phyloP scores from a whole-genome alignment of 2,113 vertebrate genomes.

The Genyomyrus donnyi region DNA sequence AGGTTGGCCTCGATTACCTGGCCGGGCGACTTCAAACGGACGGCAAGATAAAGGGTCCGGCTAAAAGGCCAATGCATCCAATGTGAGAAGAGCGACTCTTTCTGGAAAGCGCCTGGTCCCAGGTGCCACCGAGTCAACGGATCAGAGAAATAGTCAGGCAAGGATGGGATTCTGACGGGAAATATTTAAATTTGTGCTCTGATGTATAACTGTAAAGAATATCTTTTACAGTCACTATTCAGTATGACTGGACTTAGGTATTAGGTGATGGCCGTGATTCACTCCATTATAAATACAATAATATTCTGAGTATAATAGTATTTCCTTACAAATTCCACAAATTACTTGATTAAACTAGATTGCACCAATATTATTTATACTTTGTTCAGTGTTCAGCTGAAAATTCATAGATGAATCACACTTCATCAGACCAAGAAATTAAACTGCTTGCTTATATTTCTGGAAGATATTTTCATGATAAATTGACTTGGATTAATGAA shows the following conservation, averaged over 20 bases:
- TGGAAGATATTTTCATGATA: background rate
- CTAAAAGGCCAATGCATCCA: background rate
- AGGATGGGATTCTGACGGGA: conserved; percentile 33
- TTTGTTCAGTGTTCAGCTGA: background rate
- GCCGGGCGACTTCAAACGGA: background rate
- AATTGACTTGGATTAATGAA: background rate
- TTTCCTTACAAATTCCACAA: background rate
- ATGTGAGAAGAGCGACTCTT: background rate
- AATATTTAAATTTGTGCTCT: conserved; percentile 52
- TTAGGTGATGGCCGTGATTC: background rate
- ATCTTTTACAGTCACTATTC: conserved; percentile 7
- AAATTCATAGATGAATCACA: background rate
- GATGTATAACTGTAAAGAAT: conserved; percentile 44
- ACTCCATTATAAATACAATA: background rate
- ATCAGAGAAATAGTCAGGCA: background rate
- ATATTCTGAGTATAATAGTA: background rate
- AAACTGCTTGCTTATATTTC: background rate
- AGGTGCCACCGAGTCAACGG: background rate
- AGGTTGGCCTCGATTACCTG: background rate
- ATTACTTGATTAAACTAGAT: background rate
- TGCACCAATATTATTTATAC: background rate
- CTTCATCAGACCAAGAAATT: background rate
- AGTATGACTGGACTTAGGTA: background rate
- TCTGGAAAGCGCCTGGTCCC: background rate
- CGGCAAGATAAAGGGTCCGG: background rate